Evolutionary conservation across 2,113 vertebrate genomes (phyloP).

Genomic region (Callaeas wilsoni): DNA sequence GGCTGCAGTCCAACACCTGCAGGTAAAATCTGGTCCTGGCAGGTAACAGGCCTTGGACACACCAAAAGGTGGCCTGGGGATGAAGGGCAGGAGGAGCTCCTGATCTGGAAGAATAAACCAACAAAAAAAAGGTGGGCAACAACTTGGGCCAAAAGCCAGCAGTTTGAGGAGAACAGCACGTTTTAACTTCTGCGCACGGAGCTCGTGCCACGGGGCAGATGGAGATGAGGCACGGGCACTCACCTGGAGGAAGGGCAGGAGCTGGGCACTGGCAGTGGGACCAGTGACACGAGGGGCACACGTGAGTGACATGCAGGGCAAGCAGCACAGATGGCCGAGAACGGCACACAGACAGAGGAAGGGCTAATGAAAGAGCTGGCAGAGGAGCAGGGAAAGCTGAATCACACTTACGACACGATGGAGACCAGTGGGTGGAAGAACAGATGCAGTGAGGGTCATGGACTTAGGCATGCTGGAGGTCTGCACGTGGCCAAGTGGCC

Average conservation of each 20-base stretch:
- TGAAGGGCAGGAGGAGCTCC: not conserved
- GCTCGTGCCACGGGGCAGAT: not conserved
- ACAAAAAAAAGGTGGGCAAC: not conserved
- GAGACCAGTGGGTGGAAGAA: conserved; percentile 51
- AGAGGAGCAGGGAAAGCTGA: conserved; percentile 14
- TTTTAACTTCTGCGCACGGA: not conserved
- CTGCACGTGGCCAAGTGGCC: not conserved
- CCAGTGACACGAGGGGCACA: not conserved
- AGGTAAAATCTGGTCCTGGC: not conserved
- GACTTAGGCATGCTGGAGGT: conserved; percentile 36
- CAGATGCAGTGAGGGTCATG: conserved; percentile 46
- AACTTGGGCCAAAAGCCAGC: not conserved
- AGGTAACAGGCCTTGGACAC: not conserved
- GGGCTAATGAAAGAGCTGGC: conserved; percentile 14
- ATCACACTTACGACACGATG: conserved; percentile 36
- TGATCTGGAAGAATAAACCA: not conserved
- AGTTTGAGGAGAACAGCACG: not conserved
- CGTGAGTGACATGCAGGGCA: not conserved
- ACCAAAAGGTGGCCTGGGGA: not conserved
- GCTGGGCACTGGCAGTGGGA: fast-evolving
- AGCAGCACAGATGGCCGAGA: not conserved
- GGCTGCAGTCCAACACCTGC: not conserved
- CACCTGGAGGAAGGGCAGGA: conserved; percentile 24
- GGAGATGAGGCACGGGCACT: not conserved
- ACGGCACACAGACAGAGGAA: not conserved